Base-by-base conservation (phyloP, 2,888 invertebrate species). In the Escarpia spicata region DNA sequence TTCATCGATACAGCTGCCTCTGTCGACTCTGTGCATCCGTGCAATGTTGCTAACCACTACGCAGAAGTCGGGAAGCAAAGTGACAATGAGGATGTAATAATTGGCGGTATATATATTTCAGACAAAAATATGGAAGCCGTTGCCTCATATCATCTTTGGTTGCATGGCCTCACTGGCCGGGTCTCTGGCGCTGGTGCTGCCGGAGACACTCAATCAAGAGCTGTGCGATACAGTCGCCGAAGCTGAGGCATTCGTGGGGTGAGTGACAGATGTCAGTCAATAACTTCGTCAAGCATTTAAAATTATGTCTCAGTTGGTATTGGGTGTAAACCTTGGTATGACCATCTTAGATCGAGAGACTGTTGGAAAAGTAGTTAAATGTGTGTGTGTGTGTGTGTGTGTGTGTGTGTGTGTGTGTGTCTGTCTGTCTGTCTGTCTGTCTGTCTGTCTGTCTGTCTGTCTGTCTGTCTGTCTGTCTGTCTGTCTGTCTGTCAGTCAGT, bases 81-180 rank as follows among this genome's bases (percentile, higher is more conserved):
- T 75, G 19, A 12, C 12, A 52, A 12, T 75, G 75, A 0, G 19
- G 26, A n/a, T 75, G 75, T 75, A 26, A 75, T n/a, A 3, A 6
- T 75, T 52, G 43, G 45, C 52, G 37, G 37, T 26, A 9, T 91
- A 37, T 92, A 37, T 91, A 43, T 92, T 92, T 45, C 92, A 93
- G 93, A 90, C 90, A 37, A 92, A 92, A 43, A 37, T 93, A 44
- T 94, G 94, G 94, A 92, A 91, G 31, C 93, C 93, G 52, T 92
- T 94, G 45, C 94, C 94, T 2, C 93, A 92, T 52, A 26, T 94
- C 0, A 93, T 94, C 26, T 94, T 94, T 92, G 94, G 94, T 8
- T 89, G 92, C 19, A 75, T 94, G 37, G 94, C 93, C 2, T 45
- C 93, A 19, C 19, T 92, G 26, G 93, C 94, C 6, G 94, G 94